Conservation (phyloP, 92 coral and sea anemone species). For the Anthopleura xanthogrammica region DNA sequence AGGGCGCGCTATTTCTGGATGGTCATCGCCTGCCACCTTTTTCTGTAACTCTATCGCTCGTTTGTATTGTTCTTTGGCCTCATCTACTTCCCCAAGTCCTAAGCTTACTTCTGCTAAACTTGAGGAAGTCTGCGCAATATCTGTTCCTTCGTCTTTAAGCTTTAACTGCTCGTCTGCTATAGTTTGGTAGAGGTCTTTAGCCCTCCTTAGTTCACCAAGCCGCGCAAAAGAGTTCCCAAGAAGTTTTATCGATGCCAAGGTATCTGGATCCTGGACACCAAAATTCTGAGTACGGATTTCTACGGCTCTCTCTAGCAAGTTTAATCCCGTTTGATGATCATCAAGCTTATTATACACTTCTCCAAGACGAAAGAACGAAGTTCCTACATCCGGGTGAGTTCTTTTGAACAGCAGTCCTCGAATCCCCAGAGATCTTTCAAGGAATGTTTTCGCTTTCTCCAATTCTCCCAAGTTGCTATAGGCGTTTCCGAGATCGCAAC, state of each 20-base stretch:
- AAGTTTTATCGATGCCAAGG: slow-evolving; percentile 16
- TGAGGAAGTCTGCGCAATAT: slow-evolving; percentile 19
- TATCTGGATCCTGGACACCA: slow-evolving; percentile 26
- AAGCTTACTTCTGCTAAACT: slow-evolving; percentile 27
- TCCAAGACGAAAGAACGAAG: slow-evolving; percentile 31
- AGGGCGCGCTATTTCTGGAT: slow-evolving; percentile 26
- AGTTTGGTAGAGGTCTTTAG: slow-evolving; percentile 21
- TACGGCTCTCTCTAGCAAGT: slow-evolving; percentile 29
- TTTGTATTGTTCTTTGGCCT: slow-evolving; percentile 24
- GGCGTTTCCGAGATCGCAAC: slow-evolving; percentile 28
- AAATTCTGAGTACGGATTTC: slow-evolving; percentile 22
- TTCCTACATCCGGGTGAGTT: slow-evolving; percentile 31
- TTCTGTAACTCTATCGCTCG: slow-evolving; percentile 28
- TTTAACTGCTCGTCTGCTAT: slow-evolving; percentile 21
- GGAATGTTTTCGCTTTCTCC: slow-evolving; percentile 21
- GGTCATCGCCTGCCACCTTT: slow-evolving; percentile 1
- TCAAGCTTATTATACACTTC: slow-evolving; percentile 30
- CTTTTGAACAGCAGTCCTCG: slow-evolving; percentile 24
- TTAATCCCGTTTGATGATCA: slow-evolving; percentile 21
- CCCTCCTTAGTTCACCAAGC: slow-evolving; percentile 17
- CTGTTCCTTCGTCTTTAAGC: slow-evolving; percentile 2
- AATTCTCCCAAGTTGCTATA: slow-evolving; percentile 16
- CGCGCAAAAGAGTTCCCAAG: slow-evolving; percentile 40
- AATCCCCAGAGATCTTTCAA: slow-evolving; percentile 31
- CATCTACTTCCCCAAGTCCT: slow-evolving; percentile 25